A percentile compares a stretch with the other conserved stretches of the same genome.
These are phyloP conservation scores for Drosophila chauvacae DNA, from an alignment of 1,140 invertebrate species.

Conservation along the genomic window DNA sequence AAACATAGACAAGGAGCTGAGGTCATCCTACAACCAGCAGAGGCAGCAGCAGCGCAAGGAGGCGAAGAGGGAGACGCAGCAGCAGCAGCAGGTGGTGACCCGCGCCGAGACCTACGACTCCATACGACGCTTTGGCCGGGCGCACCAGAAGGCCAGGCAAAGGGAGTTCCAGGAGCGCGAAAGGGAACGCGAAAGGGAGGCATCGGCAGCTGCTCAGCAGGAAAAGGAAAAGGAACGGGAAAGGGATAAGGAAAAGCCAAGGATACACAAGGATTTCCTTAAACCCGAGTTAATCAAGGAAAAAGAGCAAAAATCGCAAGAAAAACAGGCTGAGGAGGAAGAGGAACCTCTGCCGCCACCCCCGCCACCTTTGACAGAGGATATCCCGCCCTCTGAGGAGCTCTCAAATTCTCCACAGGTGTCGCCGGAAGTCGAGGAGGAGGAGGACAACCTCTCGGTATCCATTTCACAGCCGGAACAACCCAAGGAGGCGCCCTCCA, in stretches of 20 bases:
- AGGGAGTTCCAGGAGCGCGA: constrained; percentile 65
- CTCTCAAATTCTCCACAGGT: constrained; percentile 6
- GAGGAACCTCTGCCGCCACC: constrained; percentile 63
- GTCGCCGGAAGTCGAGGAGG: constrained; percentile 11
- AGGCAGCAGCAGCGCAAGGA: constrained; percentile 70
- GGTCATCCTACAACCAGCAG: constrained; percentile 84
- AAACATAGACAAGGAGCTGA: constrained; percentile 88
- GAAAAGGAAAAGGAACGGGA: constrained; percentile 28
- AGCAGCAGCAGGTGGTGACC: constrained; percentile 51
- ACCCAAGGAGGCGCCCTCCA: constrained; percentile 69
- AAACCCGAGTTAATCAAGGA: constrained; percentile 20
- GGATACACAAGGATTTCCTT: constrained; percentile 34
- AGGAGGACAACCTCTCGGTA: constrained; percentile 21
- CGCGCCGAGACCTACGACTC: constrained; percentile 80
- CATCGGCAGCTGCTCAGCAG: constrained; percentile 25
- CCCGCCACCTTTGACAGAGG: constrained; percentile 52
- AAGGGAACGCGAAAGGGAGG: constrained; percentile 46
- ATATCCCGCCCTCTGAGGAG: constrained; percentile 1
- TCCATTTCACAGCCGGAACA: constrained; percentile 57
- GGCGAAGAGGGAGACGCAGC: constrained; percentile 44
- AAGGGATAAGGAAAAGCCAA: constrained; percentile 34
- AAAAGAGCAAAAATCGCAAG: constrained; percentile 1
- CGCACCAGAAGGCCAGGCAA: constrained; percentile 74
- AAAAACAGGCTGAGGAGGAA: constrained; percentile 16
- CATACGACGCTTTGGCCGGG: constrained; percentile 77